These are phyloP conservation scores for Pteronura brasiliensis DNA, from an alignment of 2,113 vertebrate species.

Conservation along the genomic window DNA sequence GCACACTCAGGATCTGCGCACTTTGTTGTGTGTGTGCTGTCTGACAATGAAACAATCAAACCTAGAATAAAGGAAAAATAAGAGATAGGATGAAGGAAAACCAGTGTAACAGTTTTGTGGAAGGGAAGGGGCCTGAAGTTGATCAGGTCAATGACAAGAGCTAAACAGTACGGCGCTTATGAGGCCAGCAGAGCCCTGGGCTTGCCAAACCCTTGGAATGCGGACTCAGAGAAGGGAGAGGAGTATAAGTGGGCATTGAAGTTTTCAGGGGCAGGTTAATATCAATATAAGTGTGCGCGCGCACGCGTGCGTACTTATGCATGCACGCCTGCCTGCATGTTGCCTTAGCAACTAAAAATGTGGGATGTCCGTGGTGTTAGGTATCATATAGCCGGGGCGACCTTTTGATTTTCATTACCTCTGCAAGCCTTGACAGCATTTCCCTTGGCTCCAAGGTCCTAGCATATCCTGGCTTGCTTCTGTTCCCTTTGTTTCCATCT, in stretches of 20 bases:
- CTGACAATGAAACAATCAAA: not conserved
- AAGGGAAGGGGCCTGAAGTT: not conserved
- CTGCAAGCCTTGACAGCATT: not conserved
- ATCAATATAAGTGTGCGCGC: not conserved
- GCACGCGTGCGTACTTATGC: not conserved
- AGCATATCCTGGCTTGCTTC: not conserved
- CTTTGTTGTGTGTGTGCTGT: not conserved
- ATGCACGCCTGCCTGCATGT: not conserved
- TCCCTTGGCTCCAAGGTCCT: not conserved
- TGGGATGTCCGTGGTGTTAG: not conserved
- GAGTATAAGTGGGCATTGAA: not conserved
- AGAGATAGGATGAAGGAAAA: not conserved
- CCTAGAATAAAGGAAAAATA: not conserved
- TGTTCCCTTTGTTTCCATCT: not conserved
- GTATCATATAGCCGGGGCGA: not conserved
- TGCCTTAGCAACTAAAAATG: not conserved
- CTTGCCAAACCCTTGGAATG: not conserved
- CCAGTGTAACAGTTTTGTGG: not conserved
- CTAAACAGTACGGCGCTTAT: not conserved
- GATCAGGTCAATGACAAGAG: not conserved
- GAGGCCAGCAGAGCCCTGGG: not conserved
- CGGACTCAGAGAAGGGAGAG: not conserved
- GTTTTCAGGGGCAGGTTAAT: not conserved
- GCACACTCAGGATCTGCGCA: not conserved
- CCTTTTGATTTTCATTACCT: not conserved